These are phyloP conservation scores for Lophotis ruficrista DNA, from an alignment of 2,113 vertebrate genomes.

Conservation along the genomic window DNA sequence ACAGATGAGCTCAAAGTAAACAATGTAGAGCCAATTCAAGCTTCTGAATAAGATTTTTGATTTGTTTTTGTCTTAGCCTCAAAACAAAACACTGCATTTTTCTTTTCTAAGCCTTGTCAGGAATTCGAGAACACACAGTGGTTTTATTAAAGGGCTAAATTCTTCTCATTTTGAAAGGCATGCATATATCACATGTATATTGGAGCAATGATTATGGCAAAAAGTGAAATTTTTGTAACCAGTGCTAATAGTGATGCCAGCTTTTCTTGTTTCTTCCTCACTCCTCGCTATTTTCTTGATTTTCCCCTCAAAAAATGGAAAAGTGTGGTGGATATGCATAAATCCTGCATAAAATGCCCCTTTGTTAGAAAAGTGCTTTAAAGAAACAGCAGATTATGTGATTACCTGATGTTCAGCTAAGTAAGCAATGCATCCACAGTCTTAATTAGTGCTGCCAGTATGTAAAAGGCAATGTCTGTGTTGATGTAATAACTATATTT, in stretches of 20 bases:
- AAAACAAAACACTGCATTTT: not conserved
- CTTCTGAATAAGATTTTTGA: not conserved
- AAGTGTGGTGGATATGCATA: not conserved
- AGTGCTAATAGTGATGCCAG: not conserved
- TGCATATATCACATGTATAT: not conserved
- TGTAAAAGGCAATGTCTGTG: not conserved
- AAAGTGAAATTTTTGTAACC: not conserved
- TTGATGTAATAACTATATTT: not conserved
- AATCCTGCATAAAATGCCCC: not conserved
- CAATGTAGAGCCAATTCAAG: not conserved
- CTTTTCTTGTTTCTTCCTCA: not conserved
- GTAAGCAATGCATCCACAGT: not conserved
- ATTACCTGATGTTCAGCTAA: not conserved
- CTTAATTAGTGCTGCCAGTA: not conserved
- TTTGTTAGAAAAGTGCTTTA: not conserved
- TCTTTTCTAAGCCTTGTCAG: not conserved
- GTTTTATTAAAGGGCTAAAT: not conserved
- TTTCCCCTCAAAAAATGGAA: not conserved
- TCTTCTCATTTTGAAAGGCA: not conserved
- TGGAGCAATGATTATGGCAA: not conserved
- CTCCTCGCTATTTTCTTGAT: not conserved
- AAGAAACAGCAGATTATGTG: not conserved
- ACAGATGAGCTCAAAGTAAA: not conserved
- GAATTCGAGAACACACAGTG: not conserved
- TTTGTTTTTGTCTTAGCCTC: not conserved